phyloP scores from a whole-genome alignment of 2,113 vertebrate species.

The Leptodactylus fuscus region DNA sequence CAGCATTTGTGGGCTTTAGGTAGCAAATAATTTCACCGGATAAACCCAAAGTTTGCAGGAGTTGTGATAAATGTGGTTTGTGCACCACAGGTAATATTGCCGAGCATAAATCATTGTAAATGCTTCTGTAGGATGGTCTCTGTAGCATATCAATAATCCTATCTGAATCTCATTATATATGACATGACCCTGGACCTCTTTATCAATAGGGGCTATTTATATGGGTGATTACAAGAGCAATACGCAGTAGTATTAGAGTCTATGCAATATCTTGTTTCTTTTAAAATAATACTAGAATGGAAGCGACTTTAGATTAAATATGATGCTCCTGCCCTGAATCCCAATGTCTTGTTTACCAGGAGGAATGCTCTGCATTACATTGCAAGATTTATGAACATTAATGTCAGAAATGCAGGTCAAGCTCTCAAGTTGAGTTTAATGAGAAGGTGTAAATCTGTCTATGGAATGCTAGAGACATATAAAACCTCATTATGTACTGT shows the following conservation, averaged over 20 bases:
- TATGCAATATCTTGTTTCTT: constrained; percentile 20
- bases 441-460: constrained; percentile 60
- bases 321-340: constrained; percentile 52
- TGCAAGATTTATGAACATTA: constrained; percentile 58
- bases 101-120: too few species aligned
- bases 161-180: neutral
- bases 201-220: neutral
- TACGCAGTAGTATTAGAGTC: constrained; percentile 33
- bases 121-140: too few species aligned
- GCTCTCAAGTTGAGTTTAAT: constrained; percentile 59
- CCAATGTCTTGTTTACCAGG: constrained; percentile 56
- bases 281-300: constrained; percentile 40
- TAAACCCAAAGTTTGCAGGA: too few species aligned
- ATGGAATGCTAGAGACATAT: constrained; percentile 54
- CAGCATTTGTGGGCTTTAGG: too few species aligned
- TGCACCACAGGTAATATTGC: too few species aligned
- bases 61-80: too few species aligned
- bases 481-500: constrained; percentile 60
- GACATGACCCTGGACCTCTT: neutral
- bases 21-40: too few species aligned
- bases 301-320: constrained; percentile 49
- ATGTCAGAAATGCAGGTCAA: constrained; percentile 57
- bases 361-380: constrained; percentile 51
- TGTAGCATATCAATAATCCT: neutral
- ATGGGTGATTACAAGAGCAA: constrained; percentile 5